Conservation (phyloP, 2,797 vertebrate genomes). For the Poeciliopsis gracilis region DNA sequence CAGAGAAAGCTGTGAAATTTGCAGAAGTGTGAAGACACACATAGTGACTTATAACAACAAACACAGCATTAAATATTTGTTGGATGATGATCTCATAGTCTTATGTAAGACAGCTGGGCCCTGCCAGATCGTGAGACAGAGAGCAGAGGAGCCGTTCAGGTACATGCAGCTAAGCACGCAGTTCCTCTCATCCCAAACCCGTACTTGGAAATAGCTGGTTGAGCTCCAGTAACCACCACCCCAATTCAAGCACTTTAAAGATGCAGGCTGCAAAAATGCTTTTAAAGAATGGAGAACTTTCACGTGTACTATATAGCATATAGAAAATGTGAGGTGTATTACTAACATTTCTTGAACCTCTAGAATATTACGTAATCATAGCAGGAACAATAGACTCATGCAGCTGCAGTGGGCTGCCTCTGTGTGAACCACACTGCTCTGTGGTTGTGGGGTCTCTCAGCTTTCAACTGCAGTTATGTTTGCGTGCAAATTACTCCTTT, state of each 20-base stretch:
- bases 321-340: conserved; percentile 7
- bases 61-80: conserved; percentile 48
- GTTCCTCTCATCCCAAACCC: conserved; percentile 50
- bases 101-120: conserved; percentile 65
- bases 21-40: conserved; percentile 36
- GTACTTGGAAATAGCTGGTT: conserved; percentile 66
- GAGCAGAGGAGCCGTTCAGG: conserved; percentile 64
- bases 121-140: conserved; percentile 56
- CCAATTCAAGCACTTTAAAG: conserved; percentile 37
- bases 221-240: conserved; percentile 38
- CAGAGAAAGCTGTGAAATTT: conserved; percentile 29
- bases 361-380: conserved; percentile 38
- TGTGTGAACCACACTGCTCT: conserved; percentile 43
- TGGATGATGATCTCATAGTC: conserved; percentile 64
- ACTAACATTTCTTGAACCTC: conserved; percentile 15
- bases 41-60: conserved; percentile 49
- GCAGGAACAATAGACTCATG: conserved; percentile 47
- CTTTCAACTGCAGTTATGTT: conserved; percentile 61
- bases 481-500: conserved; percentile 41
- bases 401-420: conserved; percentile 48
- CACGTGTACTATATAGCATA: conserved; percentile 27
- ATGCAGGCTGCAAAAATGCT: conserved; percentile 7
- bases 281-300: conserved; percentile 35
- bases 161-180: conserved; percentile 62
- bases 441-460: conserved; percentile 36